Conservation (phyloP, 2,888 invertebrate genomes). For the Leptinotarsa tumamoca region DNA sequence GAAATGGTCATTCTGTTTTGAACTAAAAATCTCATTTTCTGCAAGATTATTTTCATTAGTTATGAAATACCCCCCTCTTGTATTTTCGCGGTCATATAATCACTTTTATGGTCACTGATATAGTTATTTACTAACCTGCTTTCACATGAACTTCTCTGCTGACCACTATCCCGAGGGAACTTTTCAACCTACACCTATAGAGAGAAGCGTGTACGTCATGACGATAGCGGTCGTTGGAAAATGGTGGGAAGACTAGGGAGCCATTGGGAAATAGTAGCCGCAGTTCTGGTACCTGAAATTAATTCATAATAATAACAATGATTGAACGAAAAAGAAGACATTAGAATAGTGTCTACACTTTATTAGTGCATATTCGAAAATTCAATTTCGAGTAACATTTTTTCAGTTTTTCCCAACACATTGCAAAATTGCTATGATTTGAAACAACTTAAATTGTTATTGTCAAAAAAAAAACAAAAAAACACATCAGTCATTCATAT, state of each 20-base stretch:
- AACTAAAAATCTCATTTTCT: no score
- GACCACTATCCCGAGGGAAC: constrained; percentile 81
- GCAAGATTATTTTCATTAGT: neutral
- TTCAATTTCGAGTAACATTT: no score
- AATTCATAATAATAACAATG: neutral
- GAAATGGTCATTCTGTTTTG: no score
- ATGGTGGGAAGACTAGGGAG: constrained; percentile 87
- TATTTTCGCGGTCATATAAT: neutral
- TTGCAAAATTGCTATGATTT: no score
- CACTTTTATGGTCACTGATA: neutral
- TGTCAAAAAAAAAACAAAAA: no score
- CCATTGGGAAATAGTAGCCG: constrained; percentile 84
- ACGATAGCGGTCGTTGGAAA: constrained; percentile 83
- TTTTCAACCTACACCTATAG: constrained; percentile 79
- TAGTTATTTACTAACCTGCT: constrained; percentile 77
- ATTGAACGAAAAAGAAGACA: no score
- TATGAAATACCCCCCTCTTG: neutral
- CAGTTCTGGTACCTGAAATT: constrained; percentile 74
- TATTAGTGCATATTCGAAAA: no score
- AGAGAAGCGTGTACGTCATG: constrained; percentile 87
- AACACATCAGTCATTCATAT: no score
- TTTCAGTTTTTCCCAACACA: no score
- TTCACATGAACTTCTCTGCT: constrained; percentile 89
- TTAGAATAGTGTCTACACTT: no score
- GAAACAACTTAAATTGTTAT: no score